Conservation (phyloP, 2,888 invertebrate genomes). For the Spodoptera littoralis region DNA sequence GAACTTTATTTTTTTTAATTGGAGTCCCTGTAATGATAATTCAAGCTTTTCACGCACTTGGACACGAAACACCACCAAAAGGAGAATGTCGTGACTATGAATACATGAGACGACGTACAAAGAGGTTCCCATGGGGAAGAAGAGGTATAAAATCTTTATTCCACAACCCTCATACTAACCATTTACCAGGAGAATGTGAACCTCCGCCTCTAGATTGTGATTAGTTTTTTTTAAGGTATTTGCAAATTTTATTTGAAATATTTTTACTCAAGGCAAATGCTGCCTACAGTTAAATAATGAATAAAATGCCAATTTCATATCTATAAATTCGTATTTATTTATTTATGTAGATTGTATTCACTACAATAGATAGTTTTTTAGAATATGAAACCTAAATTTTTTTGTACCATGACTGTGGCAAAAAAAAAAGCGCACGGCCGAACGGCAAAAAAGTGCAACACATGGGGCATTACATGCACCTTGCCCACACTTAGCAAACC, state of each 20-base stretch:
- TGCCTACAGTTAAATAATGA: neutral
- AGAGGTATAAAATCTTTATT: slow-evolving; percentile 93
- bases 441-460: too few relatives aligned
- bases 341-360: too few relatives aligned
- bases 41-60: slow-evolving; percentile 62
- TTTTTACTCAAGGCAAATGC: neutral
- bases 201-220: slow-evolving; percentile 75
- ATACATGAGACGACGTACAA: slow-evolving; percentile 92
- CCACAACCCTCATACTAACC: slow-evolving; percentile 93
- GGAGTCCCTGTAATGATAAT: slow-evolving; percentile 73
- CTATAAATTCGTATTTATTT: too few relatives aligned
- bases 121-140: slow-evolving; percentile 97
- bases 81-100: slow-evolving; percentile 89
- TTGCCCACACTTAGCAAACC: too few relatives aligned
- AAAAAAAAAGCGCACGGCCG: too few relatives aligned
- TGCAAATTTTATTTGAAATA: neutral
- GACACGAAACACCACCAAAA: slow-evolving; percentile 62
- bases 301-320: too few relatives aligned
- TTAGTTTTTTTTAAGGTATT: slow-evolving; percentile 41
- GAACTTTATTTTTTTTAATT: slow-evolving; percentile 70
- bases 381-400: too few relatives aligned
- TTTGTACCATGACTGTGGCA: too few relatives aligned
- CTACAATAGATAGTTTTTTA: too few relatives aligned
- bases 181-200: slow-evolving; percentile 77
- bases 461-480: too few relatives aligned